Base-by-base conservation (phyloP, 2,888 invertebrate genomes). In the Dyspetes luteomarginatus region DNA sequence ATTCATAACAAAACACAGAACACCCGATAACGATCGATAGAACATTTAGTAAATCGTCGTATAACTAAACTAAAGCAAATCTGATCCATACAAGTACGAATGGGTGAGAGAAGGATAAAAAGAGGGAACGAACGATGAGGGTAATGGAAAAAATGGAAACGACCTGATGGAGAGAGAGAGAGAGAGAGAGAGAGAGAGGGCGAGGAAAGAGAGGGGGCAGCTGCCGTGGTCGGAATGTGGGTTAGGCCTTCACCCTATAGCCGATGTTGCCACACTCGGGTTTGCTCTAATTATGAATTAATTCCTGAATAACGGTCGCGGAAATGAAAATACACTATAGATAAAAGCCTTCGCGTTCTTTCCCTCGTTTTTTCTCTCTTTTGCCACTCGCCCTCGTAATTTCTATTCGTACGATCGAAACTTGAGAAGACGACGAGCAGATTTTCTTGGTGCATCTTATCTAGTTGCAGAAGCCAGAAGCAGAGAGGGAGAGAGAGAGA, bases 221-320 rank as follows among this genome's bases (percentile, higher is more conserved):
- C 88, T 87, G 89, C 28, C 48, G 86, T 86, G 84, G 78, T 81
- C 86, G 89, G 89, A 88, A 89, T 89, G 89, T 89, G 89, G 89
- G 89, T 89, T 89, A 88, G 89, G 88, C 86, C 77, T 72, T 85
- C 71, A 58, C 84, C 82, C 87, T 78, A 83, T 86, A 87, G 86
- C 85, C 86, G 85, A 56, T 68, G 41, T 71, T 65, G 48, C 77
- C 65, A 48, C 65, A 56, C 55, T 41, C 45, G 26, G 22, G 12
- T 41, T 58, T 76, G 89, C 88, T 91, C 90, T 90, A 91, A 91
- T 91, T 91, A 91, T 90, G 89, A 91, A 90, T 91, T 91, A 90
- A 91, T 91, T 89, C 88, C 85, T 86, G 88, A 89, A 90, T 91
- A 91, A 91, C 90, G 90, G 90, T 91, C 88, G 88, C 81, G 77